Percentiles rank a stretch among this genome's conserved stretches.
Evolutionary conservation across 2,888 invertebrate species (phyloP).

Genomic region (Drepanosiphum platanoidis): DNA sequence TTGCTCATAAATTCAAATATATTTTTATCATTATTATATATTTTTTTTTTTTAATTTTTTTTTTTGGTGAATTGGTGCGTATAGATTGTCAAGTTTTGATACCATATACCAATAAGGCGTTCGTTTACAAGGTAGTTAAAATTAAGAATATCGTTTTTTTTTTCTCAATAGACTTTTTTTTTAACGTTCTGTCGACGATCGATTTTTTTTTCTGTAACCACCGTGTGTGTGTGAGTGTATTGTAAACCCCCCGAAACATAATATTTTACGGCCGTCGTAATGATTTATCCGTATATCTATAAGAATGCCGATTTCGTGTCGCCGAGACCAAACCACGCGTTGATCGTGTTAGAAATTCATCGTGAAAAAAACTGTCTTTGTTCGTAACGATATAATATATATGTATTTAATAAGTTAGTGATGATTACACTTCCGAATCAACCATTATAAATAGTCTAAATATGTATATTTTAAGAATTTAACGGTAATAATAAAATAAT

Average conservation of each 20-base stretch:
- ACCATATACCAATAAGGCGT: no score
- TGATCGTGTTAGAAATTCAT: no score
- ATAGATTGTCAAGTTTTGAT: neutral
- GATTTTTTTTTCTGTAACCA: neutral
- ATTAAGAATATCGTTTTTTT: neutral
- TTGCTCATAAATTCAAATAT: constrained; percentile 29
- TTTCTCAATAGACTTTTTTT: neutral
- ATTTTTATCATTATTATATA: neutral
- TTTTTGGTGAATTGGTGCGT: neutral
- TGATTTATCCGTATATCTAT: no score
- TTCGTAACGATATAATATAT: no score
- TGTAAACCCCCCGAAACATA: no score
- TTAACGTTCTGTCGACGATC: neutral
- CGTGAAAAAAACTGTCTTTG: no score
- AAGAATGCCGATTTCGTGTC: no score
- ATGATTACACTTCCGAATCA: neutral
- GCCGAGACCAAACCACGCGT: no score
- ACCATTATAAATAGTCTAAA: constrained; percentile 7
- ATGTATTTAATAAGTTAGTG: neutral
- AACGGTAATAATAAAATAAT: neutral
- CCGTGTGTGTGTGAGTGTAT: no score
- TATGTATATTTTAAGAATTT: neutral
- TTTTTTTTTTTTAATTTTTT: no score
- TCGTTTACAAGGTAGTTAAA: neutral
- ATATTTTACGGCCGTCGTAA: no score